Evolutionary conservation across 2,797 vertebrate species (phyloP).

Genomic region (Peromyscus attwateri): DNA sequence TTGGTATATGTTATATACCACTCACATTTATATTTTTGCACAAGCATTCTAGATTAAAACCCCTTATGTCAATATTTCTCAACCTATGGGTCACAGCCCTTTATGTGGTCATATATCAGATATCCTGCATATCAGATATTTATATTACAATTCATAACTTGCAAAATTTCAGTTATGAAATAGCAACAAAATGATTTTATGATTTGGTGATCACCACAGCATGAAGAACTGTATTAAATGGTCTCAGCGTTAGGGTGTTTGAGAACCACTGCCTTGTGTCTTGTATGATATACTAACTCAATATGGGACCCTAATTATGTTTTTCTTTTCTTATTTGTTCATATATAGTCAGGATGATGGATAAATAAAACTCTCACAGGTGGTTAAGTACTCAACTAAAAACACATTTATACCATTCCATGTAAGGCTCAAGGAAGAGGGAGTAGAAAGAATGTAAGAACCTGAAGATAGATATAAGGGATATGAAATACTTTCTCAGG

Average conservation of each 20-base stretch:
- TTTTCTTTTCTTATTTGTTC: slow-evolving; percentile 3
- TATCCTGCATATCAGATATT: no score
- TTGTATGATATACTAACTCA: no score
- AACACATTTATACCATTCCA: neutral
- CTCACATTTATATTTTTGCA: neutral
- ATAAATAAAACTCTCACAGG: neutral
- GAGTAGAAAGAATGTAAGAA: neutral
- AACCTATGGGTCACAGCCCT: no score
- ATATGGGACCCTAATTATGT: neutral
- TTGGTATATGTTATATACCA: neutral
- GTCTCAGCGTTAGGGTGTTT: no score
- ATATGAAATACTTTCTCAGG: neutral
- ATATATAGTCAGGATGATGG: neutral
- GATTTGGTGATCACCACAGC: no score
- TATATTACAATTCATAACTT: no score
- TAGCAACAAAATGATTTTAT: no score
- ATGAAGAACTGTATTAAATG: no score
- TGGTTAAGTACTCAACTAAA: neutral
- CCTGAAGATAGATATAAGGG: neutral
- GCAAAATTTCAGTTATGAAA: no score
- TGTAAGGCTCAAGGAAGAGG: neutral
- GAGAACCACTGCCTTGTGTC: no score
- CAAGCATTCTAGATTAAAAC: neutral
- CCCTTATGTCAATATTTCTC: neutral
- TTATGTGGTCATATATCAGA: no score